Evolutionary conservation across 1,140 invertebrate species (phyloP).

Genomic region (Brachionus asplanchnoidis): DNA sequence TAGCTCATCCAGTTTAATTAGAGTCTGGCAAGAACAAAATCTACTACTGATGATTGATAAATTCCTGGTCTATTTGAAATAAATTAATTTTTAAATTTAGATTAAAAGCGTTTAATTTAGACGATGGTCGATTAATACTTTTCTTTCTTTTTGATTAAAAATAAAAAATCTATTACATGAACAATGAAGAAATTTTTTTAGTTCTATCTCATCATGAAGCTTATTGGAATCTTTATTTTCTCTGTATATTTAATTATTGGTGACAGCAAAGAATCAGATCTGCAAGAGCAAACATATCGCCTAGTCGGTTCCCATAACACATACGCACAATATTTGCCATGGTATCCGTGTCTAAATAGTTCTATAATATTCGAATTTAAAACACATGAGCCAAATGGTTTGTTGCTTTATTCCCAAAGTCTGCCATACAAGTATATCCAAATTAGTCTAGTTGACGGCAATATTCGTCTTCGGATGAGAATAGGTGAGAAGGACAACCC

Average conservation of each 20-base stretch:
- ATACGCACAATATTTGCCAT: slow-evolving; percentile 23
- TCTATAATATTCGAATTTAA: slow-evolving; percentile 78
- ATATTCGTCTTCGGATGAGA: slow-evolving; percentile 66
- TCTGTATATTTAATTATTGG: neutral
- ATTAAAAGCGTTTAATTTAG: neutral
- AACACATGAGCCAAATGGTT: slow-evolving; percentile 84
- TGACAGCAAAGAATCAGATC: neutral
- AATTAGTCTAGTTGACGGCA: slow-evolving; percentile 18
- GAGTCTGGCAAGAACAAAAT: neutral
- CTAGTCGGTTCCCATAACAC: neutral
- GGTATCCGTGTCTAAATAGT: slow-evolving; percentile 75
- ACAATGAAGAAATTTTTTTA: neutral
- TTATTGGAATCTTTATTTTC: neutral
- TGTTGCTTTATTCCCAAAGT: slow-evolving; percentile 79
- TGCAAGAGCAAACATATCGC: slow-evolving; percentile 22
- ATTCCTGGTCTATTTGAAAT: neutral
- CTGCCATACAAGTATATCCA: slow-evolving; percentile 39
- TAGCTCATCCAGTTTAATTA: neutral
- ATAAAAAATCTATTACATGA: neutral
- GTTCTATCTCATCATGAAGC: neutral
- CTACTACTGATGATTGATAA: neutral
- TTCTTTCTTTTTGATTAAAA: neutral
- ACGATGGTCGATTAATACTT: neutral
- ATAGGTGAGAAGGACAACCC: slow-evolving; percentile 45
- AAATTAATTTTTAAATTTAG: neutral